Percentiles rank a stretch among this genome's conserved stretches.
Evolutionary conservation across 1,140 invertebrate species (phyloP).

Genomic region (Anastrepha ludens): DNA sequence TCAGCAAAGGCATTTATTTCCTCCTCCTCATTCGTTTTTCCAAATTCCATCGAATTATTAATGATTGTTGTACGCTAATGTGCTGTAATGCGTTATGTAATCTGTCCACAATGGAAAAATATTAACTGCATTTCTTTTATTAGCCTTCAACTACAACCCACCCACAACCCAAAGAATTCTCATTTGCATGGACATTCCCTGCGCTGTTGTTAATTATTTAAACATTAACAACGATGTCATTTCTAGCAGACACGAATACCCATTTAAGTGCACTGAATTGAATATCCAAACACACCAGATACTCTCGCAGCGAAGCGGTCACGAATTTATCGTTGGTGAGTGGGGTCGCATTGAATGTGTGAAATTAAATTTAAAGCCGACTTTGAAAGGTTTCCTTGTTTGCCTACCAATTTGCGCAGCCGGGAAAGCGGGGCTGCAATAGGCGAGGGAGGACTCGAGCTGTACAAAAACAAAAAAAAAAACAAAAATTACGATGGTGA

Average conservation of each 20-base stretch:
- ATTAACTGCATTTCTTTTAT: not conserved
- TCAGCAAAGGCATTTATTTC: too few relatives aligned
- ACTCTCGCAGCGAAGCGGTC: not conserved
- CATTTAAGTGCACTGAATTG: not conserved
- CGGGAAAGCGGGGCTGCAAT: not conserved
- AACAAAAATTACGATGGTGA: too few relatives aligned
- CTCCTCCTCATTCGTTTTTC: too few relatives aligned
- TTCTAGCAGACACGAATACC: not conserved
- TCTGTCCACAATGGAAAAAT: not conserved
- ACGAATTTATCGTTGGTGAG: not conserved
- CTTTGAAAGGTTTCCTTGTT: not conserved
- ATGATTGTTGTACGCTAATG: too few relatives aligned
- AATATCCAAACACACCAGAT: not conserved
- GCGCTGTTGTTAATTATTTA: constrained; percentile 19
- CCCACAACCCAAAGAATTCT: not conserved
- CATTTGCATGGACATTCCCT: not conserved
- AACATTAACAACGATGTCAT: constrained; percentile 28
- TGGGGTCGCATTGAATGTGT: not conserved
- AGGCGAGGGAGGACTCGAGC: not conserved
- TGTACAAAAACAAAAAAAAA: too few relatives aligned
- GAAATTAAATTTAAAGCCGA: constrained; percentile 37
- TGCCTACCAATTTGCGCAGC: not conserved
- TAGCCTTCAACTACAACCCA: not conserved
- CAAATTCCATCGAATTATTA: too few relatives aligned
- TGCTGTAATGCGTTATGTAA: not conserved